These are phyloP conservation scores for Gadopsis marmoratus DNA, from an alignment of 2,797 vertebrate genomes.

Conservation along the genomic window DNA sequence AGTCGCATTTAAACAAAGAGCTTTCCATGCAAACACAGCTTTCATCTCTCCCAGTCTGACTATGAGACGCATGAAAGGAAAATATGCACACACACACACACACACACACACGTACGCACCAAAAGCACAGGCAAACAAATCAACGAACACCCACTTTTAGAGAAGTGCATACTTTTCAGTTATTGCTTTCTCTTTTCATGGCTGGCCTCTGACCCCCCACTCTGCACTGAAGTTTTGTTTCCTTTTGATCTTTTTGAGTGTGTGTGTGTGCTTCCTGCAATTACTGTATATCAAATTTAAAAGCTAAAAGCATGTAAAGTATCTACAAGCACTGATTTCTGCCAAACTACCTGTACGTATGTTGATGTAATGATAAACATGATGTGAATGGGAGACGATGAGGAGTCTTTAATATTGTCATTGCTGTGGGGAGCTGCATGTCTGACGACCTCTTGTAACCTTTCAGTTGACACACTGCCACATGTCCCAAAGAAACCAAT, in stretches of 20 bases:
- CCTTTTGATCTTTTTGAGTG: conserved; percentile 50
- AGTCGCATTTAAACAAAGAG: conserved; percentile 69
- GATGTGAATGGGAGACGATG: conserved; percentile 70
- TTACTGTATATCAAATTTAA: conserved; percentile 40
- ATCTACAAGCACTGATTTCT: conserved; percentile 20
- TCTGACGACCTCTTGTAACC: conserved; percentile 70
- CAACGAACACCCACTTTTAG: conserved; percentile 49
- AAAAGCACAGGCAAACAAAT: conserved; percentile 50
- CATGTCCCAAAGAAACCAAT: conserved; percentile 85
- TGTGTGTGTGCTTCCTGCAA: conserved; percentile 21
- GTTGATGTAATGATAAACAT: conserved; percentile 62
- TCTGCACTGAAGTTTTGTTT: conserved; percentile 39
- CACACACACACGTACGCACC: not conserved
- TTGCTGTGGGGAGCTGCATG: conserved; percentile 47
- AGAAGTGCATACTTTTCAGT: conserved; percentile 54
- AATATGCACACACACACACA: conserved; percentile 19
- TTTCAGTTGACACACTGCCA: conserved; percentile 70
- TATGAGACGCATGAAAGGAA: conserved; percentile 57
- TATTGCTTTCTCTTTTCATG: conserved; percentile 62
- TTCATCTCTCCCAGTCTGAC: conserved; percentile 56
- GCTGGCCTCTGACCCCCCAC: conserved; percentile 41
- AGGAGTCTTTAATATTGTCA: conserved; percentile 64
- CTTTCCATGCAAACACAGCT: conserved; percentile 58
- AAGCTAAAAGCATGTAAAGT: conserved; percentile 4
- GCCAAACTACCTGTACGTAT: conserved; percentile 8